phyloP scores from a whole-genome alignment of 2,113 vertebrate species.

The Triplophysa tibetana region DNA sequence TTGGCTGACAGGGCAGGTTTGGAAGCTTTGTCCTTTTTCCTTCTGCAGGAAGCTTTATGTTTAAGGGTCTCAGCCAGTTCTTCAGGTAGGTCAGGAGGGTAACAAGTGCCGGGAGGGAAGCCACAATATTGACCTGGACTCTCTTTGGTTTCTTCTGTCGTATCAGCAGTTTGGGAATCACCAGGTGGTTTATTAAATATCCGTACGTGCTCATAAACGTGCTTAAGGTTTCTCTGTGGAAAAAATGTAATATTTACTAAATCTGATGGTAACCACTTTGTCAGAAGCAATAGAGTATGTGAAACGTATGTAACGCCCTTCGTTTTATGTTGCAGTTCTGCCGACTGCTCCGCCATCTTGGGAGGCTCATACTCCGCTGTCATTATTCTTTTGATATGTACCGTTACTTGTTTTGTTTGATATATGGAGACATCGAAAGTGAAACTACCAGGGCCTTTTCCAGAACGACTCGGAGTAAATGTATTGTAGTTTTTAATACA shows the following conservation, averaged over 20 bases:
- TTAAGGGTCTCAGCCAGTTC: conserved; percentile 69
- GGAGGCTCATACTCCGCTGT: too few relatives aligned
- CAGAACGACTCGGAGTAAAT: too few relatives aligned
- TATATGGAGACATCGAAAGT: too few relatives aligned
- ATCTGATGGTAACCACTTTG: not conserved
- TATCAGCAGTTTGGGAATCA: not conserved
- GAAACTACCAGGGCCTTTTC: too few relatives aligned
- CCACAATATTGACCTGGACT: conserved; percentile 28
- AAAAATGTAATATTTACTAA: not conserved
- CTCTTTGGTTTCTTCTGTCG: not conserved
- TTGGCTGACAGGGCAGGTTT: too few relatives aligned
- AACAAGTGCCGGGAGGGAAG: conserved; percentile 62
- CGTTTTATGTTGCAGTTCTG: too few relatives aligned
- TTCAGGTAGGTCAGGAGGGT: conserved; percentile 79
- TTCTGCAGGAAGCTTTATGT: conserved; percentile 57
- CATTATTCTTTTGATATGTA: too few relatives aligned
- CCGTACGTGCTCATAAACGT: conserved; percentile 71
- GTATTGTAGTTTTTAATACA: too few relatives aligned
- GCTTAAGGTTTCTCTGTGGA: conserved; percentile 81
- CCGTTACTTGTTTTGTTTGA: too few relatives aligned
- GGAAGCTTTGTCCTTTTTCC: conserved; percentile 52
- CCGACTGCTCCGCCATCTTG: too few relatives aligned
- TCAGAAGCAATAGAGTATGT: not conserved
- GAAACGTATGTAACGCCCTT: too few relatives aligned
- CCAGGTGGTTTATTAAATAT: conserved; percentile 38